These are phyloP conservation scores for Crocallis elinguaria DNA, from an alignment of 2,888 invertebrate genomes.

Conservation along the genomic window DNA sequence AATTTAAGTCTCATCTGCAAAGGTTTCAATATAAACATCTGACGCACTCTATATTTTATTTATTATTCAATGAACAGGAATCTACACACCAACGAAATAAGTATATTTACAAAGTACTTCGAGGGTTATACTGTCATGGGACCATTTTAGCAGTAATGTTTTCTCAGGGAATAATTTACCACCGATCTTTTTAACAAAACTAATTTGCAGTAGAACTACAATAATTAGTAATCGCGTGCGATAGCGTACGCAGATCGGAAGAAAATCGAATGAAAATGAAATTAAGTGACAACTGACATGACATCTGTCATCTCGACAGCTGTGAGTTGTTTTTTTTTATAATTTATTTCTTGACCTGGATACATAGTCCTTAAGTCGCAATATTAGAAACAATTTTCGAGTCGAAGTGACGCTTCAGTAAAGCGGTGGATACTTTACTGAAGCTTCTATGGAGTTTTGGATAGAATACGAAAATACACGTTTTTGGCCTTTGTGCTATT, in stretches of 20 bases:
- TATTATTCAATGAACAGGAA: slow-evolving; percentile 45
- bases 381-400: too few relatives aligned
- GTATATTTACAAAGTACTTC: slow-evolving; percentile 77
- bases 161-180: slow-evolving; percentile 24
- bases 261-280: background rate
- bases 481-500: too few relatives aligned
- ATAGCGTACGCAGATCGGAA: slow-evolving; percentile 20
- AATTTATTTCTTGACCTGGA: background rate
- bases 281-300: background rate
- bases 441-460: too few relatives aligned
- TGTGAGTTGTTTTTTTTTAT: background rate
- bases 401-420: too few relatives aligned
- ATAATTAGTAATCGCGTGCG: slow-evolving; percentile 13
- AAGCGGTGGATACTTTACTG: too few relatives aligned
- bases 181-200: slow-evolving; percentile 15
- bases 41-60: slow-evolving; percentile 52
- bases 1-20: slow-evolving; percentile 78
- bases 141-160: slow-evolving; percentile 37
- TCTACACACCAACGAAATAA: slow-evolving; percentile 49
- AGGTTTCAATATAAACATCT: slow-evolving; percentile 60
- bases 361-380: too few relatives aligned
- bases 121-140: slow-evolving; percentile 62
- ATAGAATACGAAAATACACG: too few relatives aligned
- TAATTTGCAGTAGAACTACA: background rate
- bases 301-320: background rate